Evolutionary conservation across 2,888 invertebrate species (phyloP).

Genomic region (Tholera decimalis): DNA sequence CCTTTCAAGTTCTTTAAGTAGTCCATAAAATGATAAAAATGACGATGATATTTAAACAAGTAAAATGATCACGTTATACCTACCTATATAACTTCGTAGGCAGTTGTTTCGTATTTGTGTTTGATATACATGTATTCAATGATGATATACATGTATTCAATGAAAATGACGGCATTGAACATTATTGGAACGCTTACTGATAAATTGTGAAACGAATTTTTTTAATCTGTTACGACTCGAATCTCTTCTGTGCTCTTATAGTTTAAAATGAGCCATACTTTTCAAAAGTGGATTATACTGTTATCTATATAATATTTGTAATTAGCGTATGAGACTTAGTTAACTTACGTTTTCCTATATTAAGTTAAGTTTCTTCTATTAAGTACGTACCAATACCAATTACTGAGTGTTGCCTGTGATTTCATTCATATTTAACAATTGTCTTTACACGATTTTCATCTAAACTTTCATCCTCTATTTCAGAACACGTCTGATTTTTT

Average conservation of each 20-base stretch:
- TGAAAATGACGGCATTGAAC: conserved; percentile 58
- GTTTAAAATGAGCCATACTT: conserved; percentile 30
- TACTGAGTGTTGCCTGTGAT: too few relatives aligned
- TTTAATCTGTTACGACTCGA: background rate
- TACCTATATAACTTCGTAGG: conserved; percentile 65
- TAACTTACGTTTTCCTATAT: conserved; percentile 31
- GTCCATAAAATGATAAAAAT: background rate
- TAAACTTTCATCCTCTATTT: too few relatives aligned
- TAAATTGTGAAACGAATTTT: conserved; percentile 19
- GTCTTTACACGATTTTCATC: too few relatives aligned
- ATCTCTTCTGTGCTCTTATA: background rate
- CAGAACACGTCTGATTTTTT: too few relatives aligned
- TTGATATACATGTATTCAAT: conserved; percentile 38
- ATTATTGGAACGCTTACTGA: conserved; percentile 43
- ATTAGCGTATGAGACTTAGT: conserved; percentile 7
- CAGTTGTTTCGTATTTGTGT: conserved; percentile 25
- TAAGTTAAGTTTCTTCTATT: conserved; percentile 22
- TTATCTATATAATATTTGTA: too few relatives aligned
- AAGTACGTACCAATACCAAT: too few relatives aligned
- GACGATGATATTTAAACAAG: conserved; percentile 22
- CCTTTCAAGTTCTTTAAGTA: background rate
- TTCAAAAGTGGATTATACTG: conserved; percentile 14
- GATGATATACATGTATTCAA: conserved; percentile 36
- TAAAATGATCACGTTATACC: conserved; percentile 29
- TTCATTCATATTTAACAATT: too few relatives aligned